Evolutionary conservation across 2,888 invertebrate genomes (phyloP).

Genomic region (Campaea margaritaria): DNA sequence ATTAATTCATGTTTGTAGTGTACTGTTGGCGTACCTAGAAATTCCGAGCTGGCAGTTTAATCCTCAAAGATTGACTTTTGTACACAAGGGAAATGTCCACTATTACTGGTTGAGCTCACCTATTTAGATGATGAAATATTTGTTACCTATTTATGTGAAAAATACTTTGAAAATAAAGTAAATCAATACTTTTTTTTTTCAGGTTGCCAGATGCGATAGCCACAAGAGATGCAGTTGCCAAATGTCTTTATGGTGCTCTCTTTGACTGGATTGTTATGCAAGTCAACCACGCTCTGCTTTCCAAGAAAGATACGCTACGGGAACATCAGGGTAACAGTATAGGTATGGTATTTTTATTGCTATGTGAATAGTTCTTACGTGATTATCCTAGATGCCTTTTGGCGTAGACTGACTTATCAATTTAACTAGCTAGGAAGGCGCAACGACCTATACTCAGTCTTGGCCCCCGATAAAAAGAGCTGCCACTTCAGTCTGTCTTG

Average conservation of each 20-base stretch:
- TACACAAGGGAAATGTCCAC: too few species aligned
- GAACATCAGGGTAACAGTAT: slow-evolving; percentile 98
- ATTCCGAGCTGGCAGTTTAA: slow-evolving; percentile 6
- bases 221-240: slow-evolving; percentile 97
- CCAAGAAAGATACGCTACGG: slow-evolving; percentile 93
- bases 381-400: too few species aligned
- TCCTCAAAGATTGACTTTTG: not conserved
- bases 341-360: slow-evolving; percentile 58
- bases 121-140: too few species aligned
- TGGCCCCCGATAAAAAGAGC: too few species aligned
- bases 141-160: too few species aligned
- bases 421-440: too few species aligned
- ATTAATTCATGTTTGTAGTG: too few species aligned
- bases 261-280: slow-evolving; percentile 99
- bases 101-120: too few species aligned
- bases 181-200: slow-evolving; percentile 32
- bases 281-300: slow-evolving; percentile 96
- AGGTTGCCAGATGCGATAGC: slow-evolving; percentile 93
- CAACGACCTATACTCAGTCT: too few species aligned
- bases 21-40: not conserved
- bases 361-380: too few species aligned
- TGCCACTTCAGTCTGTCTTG: too few species aligned
- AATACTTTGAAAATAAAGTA: not conserved
- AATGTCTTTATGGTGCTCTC: slow-evolving; percentile 97
- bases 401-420: not conserved